Conservation (phyloP, 2,888 invertebrate species). For the Elegia similella region DNA sequence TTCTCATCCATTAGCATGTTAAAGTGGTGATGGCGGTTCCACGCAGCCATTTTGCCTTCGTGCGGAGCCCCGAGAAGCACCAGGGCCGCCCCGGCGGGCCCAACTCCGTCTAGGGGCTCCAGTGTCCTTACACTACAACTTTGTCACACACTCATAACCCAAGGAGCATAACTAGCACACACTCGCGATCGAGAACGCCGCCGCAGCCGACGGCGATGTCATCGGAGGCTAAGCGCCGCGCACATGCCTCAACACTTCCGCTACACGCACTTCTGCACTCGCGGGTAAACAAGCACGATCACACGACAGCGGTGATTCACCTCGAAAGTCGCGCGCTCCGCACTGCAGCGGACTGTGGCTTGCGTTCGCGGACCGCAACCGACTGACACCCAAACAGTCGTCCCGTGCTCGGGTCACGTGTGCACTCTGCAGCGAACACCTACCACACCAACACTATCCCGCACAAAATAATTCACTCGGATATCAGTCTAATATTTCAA, state of each 20-base stretch:
- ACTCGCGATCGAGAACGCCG: constrained; percentile 67
- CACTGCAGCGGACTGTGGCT: constrained; percentile 71
- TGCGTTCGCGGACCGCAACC: constrained; percentile 62
- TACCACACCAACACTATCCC: constrained; percentile 55
- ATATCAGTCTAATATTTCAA: constrained; percentile 55
- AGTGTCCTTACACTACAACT: constrained; percentile 81
- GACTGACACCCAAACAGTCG: constrained; percentile 75
- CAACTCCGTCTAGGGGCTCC: constrained; percentile 84
- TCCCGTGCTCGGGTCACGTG: constrained; percentile 68
- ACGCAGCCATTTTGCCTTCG: constrained; percentile 86
- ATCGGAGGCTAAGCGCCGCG: constrained; percentile 66
- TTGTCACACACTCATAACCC: constrained; percentile 81
- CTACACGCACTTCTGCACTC: constrained; percentile 76
- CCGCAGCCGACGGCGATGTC: constrained; percentile 69
- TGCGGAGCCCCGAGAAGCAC: constrained; percentile 82
- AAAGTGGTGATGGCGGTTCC: constrained; percentile 89
- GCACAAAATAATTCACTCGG: constrained; percentile 63
- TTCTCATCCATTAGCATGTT: constrained; percentile 86
- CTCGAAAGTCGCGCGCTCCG: constrained; percentile 65
- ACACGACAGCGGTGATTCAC: constrained; percentile 77
- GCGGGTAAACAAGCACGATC: constrained; percentile 76
- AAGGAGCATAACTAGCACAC: constrained; percentile 71
- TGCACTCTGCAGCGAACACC: constrained; percentile 54
- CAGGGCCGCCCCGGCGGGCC: constrained; percentile 83
- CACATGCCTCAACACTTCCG: constrained; percentile 78